A percentile compares a stretch with the other conserved stretches of the same genome.
Conservation (phyloP, 2,113 vertebrate species). For the Poeciliopsis turrubarensis region DNA sequence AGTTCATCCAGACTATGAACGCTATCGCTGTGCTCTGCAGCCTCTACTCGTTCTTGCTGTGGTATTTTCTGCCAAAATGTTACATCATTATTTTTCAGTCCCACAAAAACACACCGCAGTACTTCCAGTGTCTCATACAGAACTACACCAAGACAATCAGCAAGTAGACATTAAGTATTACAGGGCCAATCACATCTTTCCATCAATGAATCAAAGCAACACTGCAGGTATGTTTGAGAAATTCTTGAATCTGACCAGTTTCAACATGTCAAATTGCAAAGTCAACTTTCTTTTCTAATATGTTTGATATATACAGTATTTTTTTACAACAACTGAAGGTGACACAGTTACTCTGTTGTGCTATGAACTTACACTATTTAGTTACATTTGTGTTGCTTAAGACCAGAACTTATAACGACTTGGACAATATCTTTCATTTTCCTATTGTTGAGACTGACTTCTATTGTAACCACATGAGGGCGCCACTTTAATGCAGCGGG, state of each 20-base stretch:
- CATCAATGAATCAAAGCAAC: too few relatives aligned
- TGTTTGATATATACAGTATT: too few relatives aligned
- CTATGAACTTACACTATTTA: too few relatives aligned
- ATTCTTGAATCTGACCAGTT: too few relatives aligned
- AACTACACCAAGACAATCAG: constrained; percentile 82
- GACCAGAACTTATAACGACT: too few relatives aligned
- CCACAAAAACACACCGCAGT: constrained; percentile 81
- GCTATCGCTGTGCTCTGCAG: constrained; percentile 73
- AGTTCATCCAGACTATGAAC: constrained; percentile 59
- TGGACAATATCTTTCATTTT: background rate
- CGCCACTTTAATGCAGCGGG: background rate
- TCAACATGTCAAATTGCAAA: too few relatives aligned
- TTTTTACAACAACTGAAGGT: too few relatives aligned
- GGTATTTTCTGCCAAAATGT: constrained; percentile 86
- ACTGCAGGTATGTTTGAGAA: too few relatives aligned
- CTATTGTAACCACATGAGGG: background rate
- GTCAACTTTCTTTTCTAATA: too few relatives aligned
- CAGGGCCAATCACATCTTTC: too few relatives aligned
- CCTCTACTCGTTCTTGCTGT: constrained; percentile 76
- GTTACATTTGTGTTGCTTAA: too few relatives aligned
- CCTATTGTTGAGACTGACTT: background rate
- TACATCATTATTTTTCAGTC: constrained; percentile 84
- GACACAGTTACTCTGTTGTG: too few relatives aligned
- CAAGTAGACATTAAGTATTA: constrained; percentile 28
- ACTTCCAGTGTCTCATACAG: constrained; percentile 87